Evolutionary conservation across 2,888 invertebrate genomes (phyloP).

Genomic region (Andricus curvator): DNA sequence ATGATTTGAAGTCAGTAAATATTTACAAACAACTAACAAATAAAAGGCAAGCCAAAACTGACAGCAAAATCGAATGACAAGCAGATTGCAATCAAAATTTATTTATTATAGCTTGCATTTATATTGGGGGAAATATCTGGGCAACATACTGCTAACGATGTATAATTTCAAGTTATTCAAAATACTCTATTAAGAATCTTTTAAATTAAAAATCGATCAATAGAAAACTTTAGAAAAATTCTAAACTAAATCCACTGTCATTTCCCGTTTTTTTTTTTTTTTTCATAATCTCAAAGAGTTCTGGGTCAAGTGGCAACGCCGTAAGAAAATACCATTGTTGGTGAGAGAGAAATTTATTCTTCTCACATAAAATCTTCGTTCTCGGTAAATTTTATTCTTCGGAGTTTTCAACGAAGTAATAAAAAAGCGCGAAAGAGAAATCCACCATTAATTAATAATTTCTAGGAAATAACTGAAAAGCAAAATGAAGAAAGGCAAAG

Average conservation of each 20-base stretch:
- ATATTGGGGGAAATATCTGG: too few relatives aligned
- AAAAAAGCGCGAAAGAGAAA: conserved; percentile 30
- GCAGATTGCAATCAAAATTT: too few relatives aligned
- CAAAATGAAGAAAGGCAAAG: conserved; percentile 49
- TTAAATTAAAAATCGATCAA: too few relatives aligned
- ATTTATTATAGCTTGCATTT: too few relatives aligned
- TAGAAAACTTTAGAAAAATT: too few relatives aligned
- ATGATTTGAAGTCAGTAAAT: too few relatives aligned
- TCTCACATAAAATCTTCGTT: conserved; percentile 10
- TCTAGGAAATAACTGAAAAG: conserved; percentile 37
- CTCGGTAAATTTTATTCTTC: not conserved
- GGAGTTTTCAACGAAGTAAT: conserved; percentile 10
- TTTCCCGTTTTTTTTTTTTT: not conserved
- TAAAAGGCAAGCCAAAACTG: too few relatives aligned
- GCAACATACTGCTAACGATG: too few relatives aligned
- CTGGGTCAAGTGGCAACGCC: not conserved
- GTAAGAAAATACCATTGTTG: not conserved
- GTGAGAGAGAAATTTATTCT: conserved; percentile 10
- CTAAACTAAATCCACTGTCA: not conserved
- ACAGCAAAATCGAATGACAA: too few relatives aligned
- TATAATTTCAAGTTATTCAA: too few relatives aligned
- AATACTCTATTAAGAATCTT: too few relatives aligned
- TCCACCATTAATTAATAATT: conserved; percentile 37
- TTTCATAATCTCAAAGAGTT: not conserved
- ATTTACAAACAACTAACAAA: too few relatives aligned